Evolutionary conservation across 2,113 vertebrate genomes (phyloP), one percentile per base, ranked within the genome.

Genomic region (Gallinago paraguaiae): DNA sequence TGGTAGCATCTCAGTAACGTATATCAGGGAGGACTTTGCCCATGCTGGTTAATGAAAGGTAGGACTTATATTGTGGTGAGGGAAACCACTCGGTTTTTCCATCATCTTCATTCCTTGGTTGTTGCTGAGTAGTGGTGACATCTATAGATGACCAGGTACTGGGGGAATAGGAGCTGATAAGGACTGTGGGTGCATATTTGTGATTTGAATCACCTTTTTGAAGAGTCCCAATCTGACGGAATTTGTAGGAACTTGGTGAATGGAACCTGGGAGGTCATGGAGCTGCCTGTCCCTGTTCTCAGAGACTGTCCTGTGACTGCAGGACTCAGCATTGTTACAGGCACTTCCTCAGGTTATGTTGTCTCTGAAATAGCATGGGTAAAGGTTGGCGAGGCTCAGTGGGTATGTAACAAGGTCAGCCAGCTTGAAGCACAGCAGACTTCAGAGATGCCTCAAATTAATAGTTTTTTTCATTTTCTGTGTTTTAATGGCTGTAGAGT

Each of bases 401-500:
- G 50, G 11, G 22, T 61, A 12, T 67, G 35, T 61, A 69, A 27
- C 0, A 1, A 70, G 54, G 41, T 60, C 59, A 88, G 9, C 16
- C 30, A 70, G 60, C 14, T 1, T 87, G 67, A 91, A 35, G 35
- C 27, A 46, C 46, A 75, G 18, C 25, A 46, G 46, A 67, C 24
- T 82, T 84, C 65, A 78, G 51, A 78, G 57, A n/a, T 75, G 15
- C 46, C 57, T 88, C 5, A 1, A 13, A 57, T 76, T 71, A 72
- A 69, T 23, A 70, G 43, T 76, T 91, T 61, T 65, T 31, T 69
- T 25, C 2, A 7, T 51, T 71, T 63, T 76, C 41, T 82, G n/a
- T 96, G 43, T 83, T 87, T 85, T 41, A 65, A 59, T 68, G 94
- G 11, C 88, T 93, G 77, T 88, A 99, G 99, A 99, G 94, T 99